Percentiles rank a stretch among this genome's conserved stretches.
Evolutionary conservation across 2,113 vertebrate genomes (phyloP).

Genomic region (Equus quagga): DNA sequence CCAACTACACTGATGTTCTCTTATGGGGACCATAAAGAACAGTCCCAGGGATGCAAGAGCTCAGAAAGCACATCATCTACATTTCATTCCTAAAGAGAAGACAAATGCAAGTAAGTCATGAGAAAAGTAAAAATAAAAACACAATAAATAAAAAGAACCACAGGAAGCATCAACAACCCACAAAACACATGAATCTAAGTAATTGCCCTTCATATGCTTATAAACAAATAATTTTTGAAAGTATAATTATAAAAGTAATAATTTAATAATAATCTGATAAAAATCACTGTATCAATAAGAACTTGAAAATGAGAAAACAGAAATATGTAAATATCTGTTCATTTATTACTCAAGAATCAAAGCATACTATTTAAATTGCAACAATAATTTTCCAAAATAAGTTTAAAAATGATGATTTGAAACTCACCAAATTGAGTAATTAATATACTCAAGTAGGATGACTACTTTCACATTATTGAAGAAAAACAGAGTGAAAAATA

Average conservation of each 20-base stretch:
- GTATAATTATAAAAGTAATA: slow-evolving; percentile 10
- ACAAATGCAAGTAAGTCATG: background rate
- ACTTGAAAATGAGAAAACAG: background rate
- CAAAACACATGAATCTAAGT: background rate
- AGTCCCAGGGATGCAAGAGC: background rate
- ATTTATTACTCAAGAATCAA: slow-evolving; percentile 26
- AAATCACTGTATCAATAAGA: background rate
- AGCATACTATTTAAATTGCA: background rate
- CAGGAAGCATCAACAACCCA: background rate
- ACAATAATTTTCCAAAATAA: slow-evolving; percentile 17
- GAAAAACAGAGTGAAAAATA: background rate
- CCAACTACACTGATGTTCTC: background rate
- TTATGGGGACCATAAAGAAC: background rate
- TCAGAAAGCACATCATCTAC: background rate
- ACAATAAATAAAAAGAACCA: background rate
- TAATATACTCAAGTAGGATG: background rate
- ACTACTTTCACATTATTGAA: background rate
- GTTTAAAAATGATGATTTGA: slow-evolving; percentile 2
- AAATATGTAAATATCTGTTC: background rate
- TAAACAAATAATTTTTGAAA: background rate
- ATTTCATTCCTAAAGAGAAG: background rate
- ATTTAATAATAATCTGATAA: background rate
- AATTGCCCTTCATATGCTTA: background rate
- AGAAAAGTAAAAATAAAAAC: background rate
- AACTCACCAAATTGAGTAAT: background rate